Evolutionary conservation across 2,888 invertebrate genomes (phyloP).

Genomic region (Lymantria dispar): DNA sequence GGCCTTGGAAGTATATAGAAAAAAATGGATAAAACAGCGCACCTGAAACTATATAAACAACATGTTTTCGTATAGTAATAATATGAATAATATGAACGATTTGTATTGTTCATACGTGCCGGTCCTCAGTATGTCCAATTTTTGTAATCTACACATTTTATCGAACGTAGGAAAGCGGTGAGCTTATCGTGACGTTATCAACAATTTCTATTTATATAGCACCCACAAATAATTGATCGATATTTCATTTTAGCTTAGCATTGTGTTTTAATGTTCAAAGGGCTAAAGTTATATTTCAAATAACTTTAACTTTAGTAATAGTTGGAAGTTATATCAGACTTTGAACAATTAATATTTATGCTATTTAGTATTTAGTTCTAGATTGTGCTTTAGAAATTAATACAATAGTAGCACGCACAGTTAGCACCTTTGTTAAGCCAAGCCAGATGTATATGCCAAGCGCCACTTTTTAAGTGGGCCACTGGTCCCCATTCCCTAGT

Average conservation of each 20-base stretch:
- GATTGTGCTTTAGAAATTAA: no score
- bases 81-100: background rate
- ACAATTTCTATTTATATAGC: constrained; percentile 30
- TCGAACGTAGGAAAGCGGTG: constrained; percentile 16
- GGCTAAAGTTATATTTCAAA: background rate
- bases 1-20: no score
- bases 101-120: background rate
- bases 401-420: no score
- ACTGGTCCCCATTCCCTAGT: no score
- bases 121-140: constrained; percentile 12
- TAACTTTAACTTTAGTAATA: background rate
- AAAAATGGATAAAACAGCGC: no score
- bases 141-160: constrained; percentile 33
- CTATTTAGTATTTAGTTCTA: no score
- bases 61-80: no score
- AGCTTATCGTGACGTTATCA: constrained; percentile 31
- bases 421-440: no score
- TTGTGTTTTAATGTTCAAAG: background rate
- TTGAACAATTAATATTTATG: background rate
- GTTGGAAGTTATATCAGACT: background rate
- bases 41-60: no score
- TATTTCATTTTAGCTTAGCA: constrained; percentile 11
- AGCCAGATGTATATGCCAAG: no score
- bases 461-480: no score
- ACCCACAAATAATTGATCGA: constrained; percentile 11